Evolutionary conservation across 2,113 vertebrate species (phyloP), one percentile per base, ranked within the genome.

Genomic region (Plestiodon gilberti): DNA sequence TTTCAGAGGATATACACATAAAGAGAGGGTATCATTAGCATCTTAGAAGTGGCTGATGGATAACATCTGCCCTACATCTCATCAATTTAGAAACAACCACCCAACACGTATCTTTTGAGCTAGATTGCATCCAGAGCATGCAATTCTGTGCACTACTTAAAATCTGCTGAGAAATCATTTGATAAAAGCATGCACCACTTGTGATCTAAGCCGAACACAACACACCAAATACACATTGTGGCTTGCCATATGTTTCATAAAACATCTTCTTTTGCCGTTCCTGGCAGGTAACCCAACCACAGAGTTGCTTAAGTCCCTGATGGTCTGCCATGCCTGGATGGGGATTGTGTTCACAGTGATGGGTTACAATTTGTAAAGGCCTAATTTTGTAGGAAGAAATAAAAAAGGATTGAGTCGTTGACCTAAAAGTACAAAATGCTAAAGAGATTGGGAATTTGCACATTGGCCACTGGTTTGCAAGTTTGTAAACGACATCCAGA

Each of bases 21-120:
- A 78, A 78, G 89, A 90, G 73, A 57, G 80, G 84, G 75, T 55
- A 25, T 92, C 88, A 75, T 86, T 89, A 82, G 69, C 82, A 87
- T 87, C 55, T 88, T 8, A 0, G 64, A 40, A 64, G 57, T 82
- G 71, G 84, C 82, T 92, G 82, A 91, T 81, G 71, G 48, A 85
- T 92, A 94, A 81, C 93, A 92, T 89, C 90, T 94, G 92, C 91
- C 83, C 84, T 86, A n/a, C 76, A 80, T 78, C 89, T 80, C 80
- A 91, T 89, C 85, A 15, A 78, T 78, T 89, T 59, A 84, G 89
- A 91, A 87, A 87, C 81, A 87, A 75, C 33, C 33, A 74, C 84
- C 76, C 81, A 83, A 77, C 48, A 77, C 17, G 82, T 0, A 52
- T 77, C 67, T 78, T 91, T 84, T 64, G 57, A 86, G 88, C 83